Evolutionary conservation across 2,113 vertebrate genomes (phyloP), one percentile per base, ranked within the genome.

Genomic region (Colistium nudipinnis): DNA sequence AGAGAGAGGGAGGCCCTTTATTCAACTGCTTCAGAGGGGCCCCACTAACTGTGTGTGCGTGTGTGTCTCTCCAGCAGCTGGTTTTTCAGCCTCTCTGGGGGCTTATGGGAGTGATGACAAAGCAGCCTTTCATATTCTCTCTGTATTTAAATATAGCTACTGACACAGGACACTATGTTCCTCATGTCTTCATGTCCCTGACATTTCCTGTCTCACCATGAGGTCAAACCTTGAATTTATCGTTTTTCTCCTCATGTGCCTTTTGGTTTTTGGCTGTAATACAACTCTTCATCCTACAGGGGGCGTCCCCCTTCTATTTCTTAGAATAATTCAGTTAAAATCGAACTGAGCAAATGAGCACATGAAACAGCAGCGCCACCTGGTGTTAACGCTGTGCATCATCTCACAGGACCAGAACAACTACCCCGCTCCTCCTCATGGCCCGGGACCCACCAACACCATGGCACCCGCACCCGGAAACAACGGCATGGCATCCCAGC

Each of bases 381-480:
- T 44, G 41, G 41, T 44, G 41, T 17, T 22, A 1, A 45, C 44
- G 11, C 44, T 22, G 3, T 13, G 39, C 36, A 28, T 27, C 73
- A 12, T 70, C 76, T 33, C 49, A 14, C 89, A 99, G 97, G 98
- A 99, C 74, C 95, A 96, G 82, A 96, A 71, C 81, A 33, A 92
- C 4, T 89, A 95, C 78, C 67, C 89, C 0, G 47, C 89, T 0
- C 92, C 93, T 55, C 77, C 95, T 11, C 84, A 94, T 0, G 91
- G 93, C 59, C 89, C 95, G 0, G 94, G 92, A 45, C 92, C 93
- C 0, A 84, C 93, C 53, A 87, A 86, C 55, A 67, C 90, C 52
- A 93, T 97, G 88, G 68, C 90, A 2, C 61, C 92, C 7, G 94
- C 94, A 63, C 86, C 93, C 0, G 92, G 94, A 0, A 89, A 60